Base-by-base conservation (phyloP, 2,888 invertebrate species). In the Chrysodeixis includens region DNA sequence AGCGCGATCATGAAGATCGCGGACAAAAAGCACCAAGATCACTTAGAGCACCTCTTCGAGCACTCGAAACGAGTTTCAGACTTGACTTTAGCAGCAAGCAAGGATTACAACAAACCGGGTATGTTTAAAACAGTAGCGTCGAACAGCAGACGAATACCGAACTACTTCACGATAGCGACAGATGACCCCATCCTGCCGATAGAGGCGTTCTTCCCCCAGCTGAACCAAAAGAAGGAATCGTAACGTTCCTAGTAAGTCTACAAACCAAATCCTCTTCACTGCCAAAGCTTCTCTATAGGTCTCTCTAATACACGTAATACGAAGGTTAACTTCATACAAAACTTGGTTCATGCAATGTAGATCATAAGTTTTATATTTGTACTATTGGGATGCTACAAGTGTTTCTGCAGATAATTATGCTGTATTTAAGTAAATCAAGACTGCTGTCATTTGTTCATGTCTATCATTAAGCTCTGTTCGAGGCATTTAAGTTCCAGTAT, bases 101-200 rank as follows among this genome's bases (percentile, higher is more conserved):
- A 97, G 73, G 96, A 97, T 65, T 97, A 97, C 83, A 96, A 96
- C 76, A 96, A 96, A n/a, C 96, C 97, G 0, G 97, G 97, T 3
- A 94, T 96, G 92, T 97, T 97, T 86, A 97, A 97, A 88, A 96
- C 96, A 0, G 96, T 97, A 0, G 95, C 96, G 0, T 94, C 94
- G 0, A 95, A 94, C 61, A 96, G 96, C 77, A 95, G 97, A 74
- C 93, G 96, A 78, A 96, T 97, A 82, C 96, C 97, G 4, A 96
- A 95, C 81, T 96, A 97, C 82, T 97, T 97, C 78, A 97, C 97
- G 22, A 96, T 97, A 89, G 96, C 97, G 0, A 97, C 97, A 0
- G 97, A 97, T 75, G 97, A 97, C 85, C 97, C 97, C 0, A 97
- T 97, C 60, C 92, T 98, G 57, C 97, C 98, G 0, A 97, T 98